Percentiles rank a stretch among this genome's conserved stretches.
Evolutionary conservation across 2,888 invertebrate genomes (phyloP).

Genomic region (Drosophila affinis): DNA sequence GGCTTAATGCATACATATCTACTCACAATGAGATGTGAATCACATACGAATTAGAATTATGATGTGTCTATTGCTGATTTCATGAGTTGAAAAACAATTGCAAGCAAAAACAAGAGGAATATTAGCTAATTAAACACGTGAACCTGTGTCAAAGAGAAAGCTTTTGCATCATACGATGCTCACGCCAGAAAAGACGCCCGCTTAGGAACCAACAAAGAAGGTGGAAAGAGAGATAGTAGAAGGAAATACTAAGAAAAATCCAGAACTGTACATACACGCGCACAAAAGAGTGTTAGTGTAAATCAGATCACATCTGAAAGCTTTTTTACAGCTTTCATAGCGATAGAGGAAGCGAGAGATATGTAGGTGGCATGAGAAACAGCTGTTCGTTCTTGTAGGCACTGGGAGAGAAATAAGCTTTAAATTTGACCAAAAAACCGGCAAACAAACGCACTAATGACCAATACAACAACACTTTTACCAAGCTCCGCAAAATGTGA

Average conservation of each 20-base stretch:
- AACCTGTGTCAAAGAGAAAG: conserved; percentile 59
- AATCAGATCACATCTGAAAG: conserved; percentile 46
- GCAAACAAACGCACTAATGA: conserved; percentile 28
- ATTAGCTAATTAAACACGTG: conserved; percentile 54
- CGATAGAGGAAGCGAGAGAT: conserved; percentile 8
- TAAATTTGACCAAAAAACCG: conserved; percentile 44
- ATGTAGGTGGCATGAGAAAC: conserved; percentile 32
- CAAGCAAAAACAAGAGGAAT: not conserved
- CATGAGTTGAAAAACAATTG: not conserved
- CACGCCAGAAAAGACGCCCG: conserved; percentile 15
- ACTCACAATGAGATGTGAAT: conserved; percentile 24
- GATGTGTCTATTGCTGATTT: conserved; percentile 9
- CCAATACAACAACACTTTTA: conserved; percentile 25
- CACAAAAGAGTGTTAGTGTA: conserved; percentile 19
- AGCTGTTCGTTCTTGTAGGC: conserved; percentile 41
- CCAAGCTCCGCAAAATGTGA: not conserved
- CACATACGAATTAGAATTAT: conserved; percentile 12
- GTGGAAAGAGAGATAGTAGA: conserved; percentile 15
- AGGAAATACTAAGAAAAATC: conserved; percentile 9
- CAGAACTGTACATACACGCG: not conserved
- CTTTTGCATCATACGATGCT: conserved; percentile 73
- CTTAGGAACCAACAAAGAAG: conserved; percentile 13
- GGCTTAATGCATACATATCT: conserved; percentile 1
- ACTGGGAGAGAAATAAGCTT: not conserved
- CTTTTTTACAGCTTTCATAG: conserved; percentile 13